Evolutionary conservation across 2,113 vertebrate genomes (phyloP).

Genomic region (Propithecus coquereli): DNA sequence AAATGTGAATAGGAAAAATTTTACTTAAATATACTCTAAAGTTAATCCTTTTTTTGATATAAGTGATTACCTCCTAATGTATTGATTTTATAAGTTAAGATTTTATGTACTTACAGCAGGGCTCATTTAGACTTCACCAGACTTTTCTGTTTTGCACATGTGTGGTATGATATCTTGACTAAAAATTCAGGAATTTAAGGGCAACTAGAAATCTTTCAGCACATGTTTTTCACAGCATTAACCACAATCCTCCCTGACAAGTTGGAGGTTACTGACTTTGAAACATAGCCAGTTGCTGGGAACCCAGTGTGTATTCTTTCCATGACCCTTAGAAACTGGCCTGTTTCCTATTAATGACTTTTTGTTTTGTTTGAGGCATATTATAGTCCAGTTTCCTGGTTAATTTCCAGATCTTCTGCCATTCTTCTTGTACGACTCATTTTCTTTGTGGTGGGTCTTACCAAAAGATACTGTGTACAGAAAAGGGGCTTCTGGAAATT

Average conservation of each 20-base stretch:
- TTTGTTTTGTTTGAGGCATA: conserved; percentile 34
- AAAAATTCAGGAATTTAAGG: conserved; percentile 65
- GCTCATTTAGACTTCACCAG: not conserved
- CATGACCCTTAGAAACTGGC: conserved; percentile 55
- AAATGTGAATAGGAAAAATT: not conserved
- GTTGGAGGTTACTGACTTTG: conserved; percentile 64
- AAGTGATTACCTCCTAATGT: not conserved
- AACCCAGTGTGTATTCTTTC: conserved; percentile 30
- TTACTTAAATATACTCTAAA: not conserved
- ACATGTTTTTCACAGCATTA: conserved; percentile 53
- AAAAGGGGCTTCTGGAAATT: conserved; percentile 71
- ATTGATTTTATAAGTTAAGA: conserved; percentile 20
- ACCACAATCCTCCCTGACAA: conserved; percentile 67
- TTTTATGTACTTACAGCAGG: conserved; percentile 9
- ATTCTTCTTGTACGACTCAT: conserved; percentile 34
- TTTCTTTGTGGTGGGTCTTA: conserved; percentile 70
- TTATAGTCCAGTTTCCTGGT: conserved; percentile 50
- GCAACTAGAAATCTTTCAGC: conserved; percentile 62
- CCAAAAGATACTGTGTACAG: conserved; percentile 5
- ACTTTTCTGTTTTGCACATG: conserved; percentile 48
- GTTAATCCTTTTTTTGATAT: not conserved
- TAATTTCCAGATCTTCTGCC: conserved; percentile 56
- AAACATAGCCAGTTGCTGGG: conserved; percentile 54
- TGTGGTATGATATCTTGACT: conserved; percentile 36
- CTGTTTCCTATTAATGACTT: conserved; percentile 67